Conservation (phyloP, 2,888 invertebrate genomes). For the Drosophila mimica region DNA sequence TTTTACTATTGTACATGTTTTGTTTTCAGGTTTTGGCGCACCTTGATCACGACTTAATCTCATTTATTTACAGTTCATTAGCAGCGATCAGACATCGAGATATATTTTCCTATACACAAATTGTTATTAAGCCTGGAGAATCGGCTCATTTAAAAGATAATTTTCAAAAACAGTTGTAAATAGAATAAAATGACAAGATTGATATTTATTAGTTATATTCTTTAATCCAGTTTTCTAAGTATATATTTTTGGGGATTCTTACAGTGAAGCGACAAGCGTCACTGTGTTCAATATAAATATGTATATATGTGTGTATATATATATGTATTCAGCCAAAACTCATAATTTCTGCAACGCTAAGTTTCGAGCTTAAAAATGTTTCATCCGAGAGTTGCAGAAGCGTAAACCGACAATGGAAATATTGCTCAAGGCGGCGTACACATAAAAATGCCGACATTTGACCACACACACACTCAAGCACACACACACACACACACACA, state of each 20-base stretch:
- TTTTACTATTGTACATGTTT: constrained; percentile 12
- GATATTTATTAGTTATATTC: background rate
- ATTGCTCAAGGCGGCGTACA: constrained; percentile 74
- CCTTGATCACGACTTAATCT: constrained; percentile 74
- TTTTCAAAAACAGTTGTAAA: constrained; percentile 4
- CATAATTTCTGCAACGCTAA: constrained; percentile 78
- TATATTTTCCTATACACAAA: constrained; percentile 19
- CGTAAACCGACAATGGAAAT: constrained; percentile 65
- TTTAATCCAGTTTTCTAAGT: background rate
- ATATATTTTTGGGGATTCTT: background rate
- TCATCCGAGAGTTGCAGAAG: constrained; percentile 49
- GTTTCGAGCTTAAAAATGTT: constrained; percentile 44
- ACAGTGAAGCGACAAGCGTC: background rate
- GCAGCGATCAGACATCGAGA: constrained; percentile 51
- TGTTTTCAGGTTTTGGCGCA: constrained; percentile 52
- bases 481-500: constrained; percentile 7
- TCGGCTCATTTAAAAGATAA: constrained; percentile 25
- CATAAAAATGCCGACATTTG: constrained; percentile 77
- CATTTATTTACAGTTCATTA: constrained; percentile 75
- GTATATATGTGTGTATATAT: background rate
- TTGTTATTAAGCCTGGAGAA: constrained; percentile 15
- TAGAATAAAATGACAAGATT: background rate
- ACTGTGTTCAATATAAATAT: no score
- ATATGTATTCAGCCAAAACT: constrained; percentile 7
- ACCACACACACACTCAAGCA: constrained; percentile 64